These are phyloP conservation scores for Cichladusa arquata DNA, from an alignment of 2,113 vertebrate genomes.

Conservation along the genomic window DNA sequence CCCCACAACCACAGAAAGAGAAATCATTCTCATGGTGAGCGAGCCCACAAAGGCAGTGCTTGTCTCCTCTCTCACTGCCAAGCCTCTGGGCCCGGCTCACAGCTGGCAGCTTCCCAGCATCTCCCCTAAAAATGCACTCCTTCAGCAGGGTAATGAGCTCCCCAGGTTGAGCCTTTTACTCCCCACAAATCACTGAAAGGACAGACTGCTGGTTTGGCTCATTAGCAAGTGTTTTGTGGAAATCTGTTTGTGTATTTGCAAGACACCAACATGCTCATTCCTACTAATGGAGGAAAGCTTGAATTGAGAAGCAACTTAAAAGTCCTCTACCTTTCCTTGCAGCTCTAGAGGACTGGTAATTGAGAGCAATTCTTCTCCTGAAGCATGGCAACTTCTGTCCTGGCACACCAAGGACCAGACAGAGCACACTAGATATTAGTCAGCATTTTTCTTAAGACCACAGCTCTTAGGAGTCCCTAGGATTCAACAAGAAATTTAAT, in stretches of 20 bases:
- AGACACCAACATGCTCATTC: neutral
- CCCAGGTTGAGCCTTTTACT: neutral
- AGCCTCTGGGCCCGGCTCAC: neutral
- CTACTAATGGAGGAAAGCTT: neutral
- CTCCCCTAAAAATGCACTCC: conserved; percentile 9
- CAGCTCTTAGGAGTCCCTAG: neutral
- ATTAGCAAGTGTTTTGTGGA: neutral
- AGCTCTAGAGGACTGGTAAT: neutral
- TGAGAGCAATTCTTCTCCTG: neutral
- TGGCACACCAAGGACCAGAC: neutral
- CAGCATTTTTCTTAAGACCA: neutral
- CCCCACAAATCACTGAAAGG: conserved; percentile 10
- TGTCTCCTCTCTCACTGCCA: neutral
- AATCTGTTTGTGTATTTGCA: neutral
- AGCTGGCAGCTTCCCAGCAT: conserved; percentile 30
- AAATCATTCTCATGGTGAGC: neutral
- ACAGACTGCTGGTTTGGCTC: neutral
- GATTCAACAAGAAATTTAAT: neutral
- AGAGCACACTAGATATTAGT: neutral
- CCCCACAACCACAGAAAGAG: neutral
- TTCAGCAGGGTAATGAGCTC: conserved; percentile 22
- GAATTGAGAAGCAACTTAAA: neutral
- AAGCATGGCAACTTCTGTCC: neutral
- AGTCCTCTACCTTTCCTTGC: neutral
- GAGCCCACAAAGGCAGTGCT: neutral